These are phyloP conservation scores for Phainopepla nitens DNA, from an alignment of 2,113 vertebrate genomes.

Conservation along the genomic window DNA sequence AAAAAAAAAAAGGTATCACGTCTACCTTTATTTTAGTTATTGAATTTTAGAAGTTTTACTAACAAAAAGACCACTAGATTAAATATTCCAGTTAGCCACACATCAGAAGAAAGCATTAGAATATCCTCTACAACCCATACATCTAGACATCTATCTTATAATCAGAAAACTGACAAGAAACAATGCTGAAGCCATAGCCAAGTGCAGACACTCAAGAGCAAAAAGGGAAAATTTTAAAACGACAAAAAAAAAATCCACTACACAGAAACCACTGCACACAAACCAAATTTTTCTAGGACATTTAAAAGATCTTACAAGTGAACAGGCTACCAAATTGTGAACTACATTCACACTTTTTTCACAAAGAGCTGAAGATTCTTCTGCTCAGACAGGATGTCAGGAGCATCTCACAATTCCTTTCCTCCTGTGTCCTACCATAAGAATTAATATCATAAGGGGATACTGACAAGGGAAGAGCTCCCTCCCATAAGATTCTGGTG, in stretches of 20 bases:
- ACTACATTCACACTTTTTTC: neutral
- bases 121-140: neutral
- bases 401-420: neutral
- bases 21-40: neutral
- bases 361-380: neutral
- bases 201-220: neutral
- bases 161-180: neutral
- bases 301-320: neutral
- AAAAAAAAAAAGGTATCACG: neutral
- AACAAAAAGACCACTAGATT: neutral
- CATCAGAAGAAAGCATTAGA: neutral
- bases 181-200: neutral
- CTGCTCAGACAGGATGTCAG: neutral
- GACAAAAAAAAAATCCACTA: neutral
- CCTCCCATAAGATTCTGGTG: neutral
- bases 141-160: neutral
- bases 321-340: neutral
- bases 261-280: neutral
- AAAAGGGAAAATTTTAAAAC: neutral
- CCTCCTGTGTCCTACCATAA: accelerated
- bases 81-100: neutral
- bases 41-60: neutral
- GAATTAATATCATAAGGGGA: neutral
- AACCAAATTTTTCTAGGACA: neutral
- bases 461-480: neutral